phyloP scores from a whole-genome alignment of 2,113 vertebrate species.

The Pelmatolapia mariae region DNA sequence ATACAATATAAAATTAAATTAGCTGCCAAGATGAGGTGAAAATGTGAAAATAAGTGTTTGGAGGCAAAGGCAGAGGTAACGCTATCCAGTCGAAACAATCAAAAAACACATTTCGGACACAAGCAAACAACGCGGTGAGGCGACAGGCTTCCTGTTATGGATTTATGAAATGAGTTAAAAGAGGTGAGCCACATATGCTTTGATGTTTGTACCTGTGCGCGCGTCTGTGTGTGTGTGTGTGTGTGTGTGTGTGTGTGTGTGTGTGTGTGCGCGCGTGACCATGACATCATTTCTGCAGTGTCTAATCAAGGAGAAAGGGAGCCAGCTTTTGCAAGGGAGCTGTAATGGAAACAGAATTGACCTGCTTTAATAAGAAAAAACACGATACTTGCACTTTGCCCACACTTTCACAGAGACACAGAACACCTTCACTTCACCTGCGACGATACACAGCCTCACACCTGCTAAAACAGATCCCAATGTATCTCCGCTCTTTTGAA shows the following conservation, averaged over 20 bases:
- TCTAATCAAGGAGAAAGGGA: constrained; percentile 46
- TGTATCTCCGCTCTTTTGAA: constrained; percentile 63
- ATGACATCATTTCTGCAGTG: constrained; percentile 31
- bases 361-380: constrained; percentile 52
- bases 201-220: constrained; percentile 15
- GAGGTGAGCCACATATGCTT: constrained; percentile 17
- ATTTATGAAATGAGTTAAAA: constrained; percentile 28
- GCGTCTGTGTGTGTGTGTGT: background rate
- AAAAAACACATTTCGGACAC: constrained; percentile 9
- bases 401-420: constrained; percentile 44
- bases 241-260: background rate
- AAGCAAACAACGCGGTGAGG: background rate
- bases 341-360: constrained; percentile 53
- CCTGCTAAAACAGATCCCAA: constrained; percentile 43
- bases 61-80: background rate
- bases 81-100: constrained; percentile 15
- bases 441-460: background rate
- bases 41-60: constrained; percentile 41
- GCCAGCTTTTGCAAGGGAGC: constrained; percentile 22
- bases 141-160: background rate
- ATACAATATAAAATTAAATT: constrained; percentile 61
- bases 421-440: constrained; percentile 27
- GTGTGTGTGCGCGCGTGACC: background rate
- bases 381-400: constrained; percentile 33
- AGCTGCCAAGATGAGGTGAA: constrained; percentile 44